A percentile compares a stretch with the other conserved stretches of the same genome.
Conservation (phyloP, 2,888 invertebrate genomes). For the Athetis lepigone region DNA sequence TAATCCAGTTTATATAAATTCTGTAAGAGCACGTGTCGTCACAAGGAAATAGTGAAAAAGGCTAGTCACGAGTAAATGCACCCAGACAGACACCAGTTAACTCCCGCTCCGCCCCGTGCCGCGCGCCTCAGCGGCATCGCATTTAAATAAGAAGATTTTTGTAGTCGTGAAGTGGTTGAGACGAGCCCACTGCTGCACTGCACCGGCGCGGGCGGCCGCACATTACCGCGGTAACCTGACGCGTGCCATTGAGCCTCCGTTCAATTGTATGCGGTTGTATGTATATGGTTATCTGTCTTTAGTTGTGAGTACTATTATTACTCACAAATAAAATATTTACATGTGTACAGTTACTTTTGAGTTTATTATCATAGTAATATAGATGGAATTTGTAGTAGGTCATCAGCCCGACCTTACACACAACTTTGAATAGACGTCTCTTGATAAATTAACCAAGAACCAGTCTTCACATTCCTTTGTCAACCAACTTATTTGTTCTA, state of each 20-base stretch:
- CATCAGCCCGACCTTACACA: too few relatives aligned
- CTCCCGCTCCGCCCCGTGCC: neutral
- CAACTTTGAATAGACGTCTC: too few relatives aligned
- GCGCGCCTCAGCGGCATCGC: neutral
- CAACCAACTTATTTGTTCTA: neutral
- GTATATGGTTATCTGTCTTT: too few relatives aligned
- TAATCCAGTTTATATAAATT: slow-evolving; percentile 16
- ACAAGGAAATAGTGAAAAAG: slow-evolving; percentile 13
- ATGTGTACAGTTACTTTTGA: too few relatives aligned
- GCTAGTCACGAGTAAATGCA: slow-evolving; percentile 11
- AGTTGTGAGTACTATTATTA: too few relatives aligned
- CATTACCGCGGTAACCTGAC: slow-evolving; percentile 27
- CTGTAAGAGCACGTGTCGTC: slow-evolving; percentile 1
- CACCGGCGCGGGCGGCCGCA: slow-evolving; percentile 6
- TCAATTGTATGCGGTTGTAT: too few relatives aligned
- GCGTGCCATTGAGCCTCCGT: slow-evolving; percentile 1
- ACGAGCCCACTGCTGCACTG: neutral
- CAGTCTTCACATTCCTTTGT: too few relatives aligned
- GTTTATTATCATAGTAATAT: too few relatives aligned
- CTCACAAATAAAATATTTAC: too few relatives aligned
- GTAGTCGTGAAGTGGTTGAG: slow-evolving; percentile 22
- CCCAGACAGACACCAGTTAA: slow-evolving; percentile 18
- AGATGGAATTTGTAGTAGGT: too few relatives aligned
- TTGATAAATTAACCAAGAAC: too few relatives aligned
- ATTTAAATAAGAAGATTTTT: slow-evolving; percentile 45